A percentile compares a stretch with the other conserved stretches of the same genome.
These are phyloP conservation scores for Prionace glauca DNA, from an alignment of 2,797 vertebrate genomes.

Conservation along the genomic window DNA sequence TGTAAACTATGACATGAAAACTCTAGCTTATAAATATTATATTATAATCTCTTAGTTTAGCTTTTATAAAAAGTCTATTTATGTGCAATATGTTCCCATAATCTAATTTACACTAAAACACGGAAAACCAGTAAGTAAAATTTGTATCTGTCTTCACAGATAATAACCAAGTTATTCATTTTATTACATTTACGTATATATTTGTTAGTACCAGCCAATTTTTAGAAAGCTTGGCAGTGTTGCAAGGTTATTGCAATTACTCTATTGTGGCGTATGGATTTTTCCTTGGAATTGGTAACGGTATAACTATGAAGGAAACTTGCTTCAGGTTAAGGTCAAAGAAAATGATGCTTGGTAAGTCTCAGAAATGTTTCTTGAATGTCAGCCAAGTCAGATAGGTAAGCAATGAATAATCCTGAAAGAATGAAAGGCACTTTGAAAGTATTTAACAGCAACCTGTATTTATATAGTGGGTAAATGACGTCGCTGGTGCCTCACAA, in stretches of 20 bases:
- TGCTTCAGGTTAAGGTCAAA: neutral
- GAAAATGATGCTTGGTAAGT: neutral
- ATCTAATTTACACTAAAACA: neutral
- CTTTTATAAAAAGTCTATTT: neutral
- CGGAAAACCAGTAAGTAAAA: neutral
- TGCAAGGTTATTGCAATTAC: neutral
- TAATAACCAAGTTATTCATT: neutral
- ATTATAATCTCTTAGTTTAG: neutral
- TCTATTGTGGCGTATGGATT: neutral
- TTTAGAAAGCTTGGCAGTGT: slow-evolving; percentile 6
- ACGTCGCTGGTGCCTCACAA: neutral
- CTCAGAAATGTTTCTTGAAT: neutral
- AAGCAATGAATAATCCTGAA: neutral
- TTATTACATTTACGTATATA: neutral
- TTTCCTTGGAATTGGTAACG: neutral
- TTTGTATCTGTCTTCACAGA: neutral
- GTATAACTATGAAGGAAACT: neutral
- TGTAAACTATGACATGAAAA: neutral
- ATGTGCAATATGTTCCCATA: neutral
- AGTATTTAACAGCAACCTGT: neutral
- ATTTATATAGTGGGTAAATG: neutral
- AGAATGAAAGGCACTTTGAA: neutral
- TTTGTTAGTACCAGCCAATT: neutral
- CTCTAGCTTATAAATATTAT: neutral
- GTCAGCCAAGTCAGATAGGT: neutral